These are phyloP conservation scores for Colistium nudipinnis DNA, from an alignment of 2,113 vertebrate species.

Conservation along the genomic window DNA sequence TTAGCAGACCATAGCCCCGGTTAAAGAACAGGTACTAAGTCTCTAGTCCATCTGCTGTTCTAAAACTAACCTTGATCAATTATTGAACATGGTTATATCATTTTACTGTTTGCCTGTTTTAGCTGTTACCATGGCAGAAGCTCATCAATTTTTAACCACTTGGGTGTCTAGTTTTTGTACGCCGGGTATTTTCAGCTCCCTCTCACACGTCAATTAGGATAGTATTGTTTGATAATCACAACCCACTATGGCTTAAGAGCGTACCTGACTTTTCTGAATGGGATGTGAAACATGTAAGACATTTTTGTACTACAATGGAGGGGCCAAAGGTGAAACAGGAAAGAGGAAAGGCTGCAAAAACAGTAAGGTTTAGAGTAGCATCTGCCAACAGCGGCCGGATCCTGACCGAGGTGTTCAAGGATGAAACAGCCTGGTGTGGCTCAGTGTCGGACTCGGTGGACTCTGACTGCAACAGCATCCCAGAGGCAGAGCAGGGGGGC, in stretches of 20 bases:
- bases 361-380: constrained; percentile 92
- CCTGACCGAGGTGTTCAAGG: constrained; percentile 91
- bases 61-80: constrained; percentile 76
- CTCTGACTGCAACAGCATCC: constrained; percentile 86
- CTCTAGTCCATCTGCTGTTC: constrained; percentile 28
- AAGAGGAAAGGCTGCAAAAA: constrained; percentile 78
- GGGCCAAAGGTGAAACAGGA: constrained; percentile 74
- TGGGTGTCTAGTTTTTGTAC: constrained; percentile 73
- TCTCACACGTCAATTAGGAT: constrained; percentile 63
- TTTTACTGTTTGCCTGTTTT: constrained; percentile 88
- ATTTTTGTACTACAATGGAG: constrained; percentile 73
- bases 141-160: constrained; percentile 88
- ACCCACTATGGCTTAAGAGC: constrained; percentile 22
- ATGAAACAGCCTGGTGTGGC: constrained; percentile 76
- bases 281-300: constrained; percentile 80
- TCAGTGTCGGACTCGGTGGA: constrained; percentile 83
- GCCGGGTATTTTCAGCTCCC: constrained; percentile 68
- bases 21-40: constrained; percentile 29
- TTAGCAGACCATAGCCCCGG: neutral
- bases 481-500: constrained; percentile 81
- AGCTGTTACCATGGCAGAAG: constrained; percentile 90
- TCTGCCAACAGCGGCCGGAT: constrained; percentile 94
- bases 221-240: constrained; percentile 57
- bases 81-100: constrained; percentile 85
- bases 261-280: constrained; percentile 41